Conservation (phyloP, 2,113 vertebrate genomes). For the Prietella phreatophila region DNA sequence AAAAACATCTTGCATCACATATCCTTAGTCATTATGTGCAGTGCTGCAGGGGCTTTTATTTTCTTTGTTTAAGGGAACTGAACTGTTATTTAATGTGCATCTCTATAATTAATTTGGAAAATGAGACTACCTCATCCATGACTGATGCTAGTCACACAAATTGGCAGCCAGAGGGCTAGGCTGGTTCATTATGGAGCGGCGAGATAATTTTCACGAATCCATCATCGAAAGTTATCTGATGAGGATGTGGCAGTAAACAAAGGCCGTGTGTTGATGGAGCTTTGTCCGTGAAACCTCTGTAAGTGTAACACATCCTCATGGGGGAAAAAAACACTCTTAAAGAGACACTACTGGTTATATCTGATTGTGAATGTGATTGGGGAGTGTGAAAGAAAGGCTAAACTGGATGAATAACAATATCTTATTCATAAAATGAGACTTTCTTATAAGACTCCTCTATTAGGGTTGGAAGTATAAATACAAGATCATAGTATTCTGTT, state of each 20-base stretch:
- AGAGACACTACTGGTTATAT: background rate
- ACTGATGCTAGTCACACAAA: constrained; percentile 43
- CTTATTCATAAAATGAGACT: background rate
- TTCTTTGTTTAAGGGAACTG: constrained; percentile 24
- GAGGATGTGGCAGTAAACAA: constrained; percentile 49
- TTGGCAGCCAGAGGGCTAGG: constrained; percentile 9
- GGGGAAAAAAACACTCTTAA: background rate
- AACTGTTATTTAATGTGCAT: constrained; percentile 45
- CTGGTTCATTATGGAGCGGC: constrained; percentile 39
- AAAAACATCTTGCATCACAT: constrained; percentile 5
- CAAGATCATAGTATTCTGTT: too few species aligned
- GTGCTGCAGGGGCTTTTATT: background rate
- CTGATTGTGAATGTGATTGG: too few species aligned
- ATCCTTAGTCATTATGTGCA: background rate
- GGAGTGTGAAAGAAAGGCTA: background rate
- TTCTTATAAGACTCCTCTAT: too few species aligned
- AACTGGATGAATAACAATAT: background rate
- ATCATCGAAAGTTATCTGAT: constrained; percentile 50
- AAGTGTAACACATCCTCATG: background rate
- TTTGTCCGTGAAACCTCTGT: constrained; percentile 6
- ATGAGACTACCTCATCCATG: constrained; percentile 40
- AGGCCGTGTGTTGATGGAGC: constrained; percentile 16
- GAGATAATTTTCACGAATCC: constrained; percentile 50
- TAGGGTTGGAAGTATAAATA: background rate
- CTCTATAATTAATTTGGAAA: constrained; percentile 47